Percentiles rank a stretch among this genome's conserved stretches.
Evolutionary conservation across 2,797 vertebrate species (phyloP).

Genomic region (Eulemur mongoz): DNA sequence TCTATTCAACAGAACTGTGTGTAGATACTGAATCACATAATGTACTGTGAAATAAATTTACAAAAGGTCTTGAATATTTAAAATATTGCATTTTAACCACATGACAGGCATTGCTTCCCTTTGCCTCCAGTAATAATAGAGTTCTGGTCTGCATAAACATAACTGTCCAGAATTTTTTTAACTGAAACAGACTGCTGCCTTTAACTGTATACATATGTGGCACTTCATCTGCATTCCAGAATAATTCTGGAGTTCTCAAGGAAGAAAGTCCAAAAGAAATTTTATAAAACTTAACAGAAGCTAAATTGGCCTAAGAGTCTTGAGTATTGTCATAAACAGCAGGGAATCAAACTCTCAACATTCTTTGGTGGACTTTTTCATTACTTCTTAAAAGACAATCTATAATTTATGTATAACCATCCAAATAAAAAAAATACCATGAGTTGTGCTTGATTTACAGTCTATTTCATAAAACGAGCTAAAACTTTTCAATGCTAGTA

Average conservation of each 20-base stretch:
- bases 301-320: slow-evolving; percentile 38
- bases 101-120: slow-evolving; percentile 9
- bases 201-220: slow-evolving; percentile 38
- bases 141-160: slow-evolving; percentile 55
- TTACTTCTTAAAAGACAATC: slow-evolving; percentile 30
- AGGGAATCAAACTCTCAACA: not conserved
- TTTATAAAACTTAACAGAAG: slow-evolving; percentile 41
- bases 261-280: slow-evolving; percentile 48
- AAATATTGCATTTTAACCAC: slow-evolving; percentile 48
- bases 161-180: slow-evolving; percentile 34
- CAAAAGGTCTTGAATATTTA: slow-evolving; percentile 34
- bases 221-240: slow-evolving; percentile 16
- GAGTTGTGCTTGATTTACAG: not conserved
- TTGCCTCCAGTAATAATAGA: slow-evolving; percentile 29
- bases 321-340: slow-evolving; percentile 49
- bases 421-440: not conserved
- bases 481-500: not conserved
- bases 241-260: slow-evolving; percentile 1
- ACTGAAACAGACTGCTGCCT: slow-evolving; percentile 18
- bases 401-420: not conserved
- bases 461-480: not conserved
- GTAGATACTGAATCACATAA: not conserved
- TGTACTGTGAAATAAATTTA: slow-evolving; percentile 51
- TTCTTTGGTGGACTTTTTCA: not conserved
- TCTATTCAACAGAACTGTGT: not conserved